These are phyloP conservation scores for Mellivora capensis DNA, from an alignment of 2,113 vertebrate genomes.

Conservation along the genomic window DNA sequence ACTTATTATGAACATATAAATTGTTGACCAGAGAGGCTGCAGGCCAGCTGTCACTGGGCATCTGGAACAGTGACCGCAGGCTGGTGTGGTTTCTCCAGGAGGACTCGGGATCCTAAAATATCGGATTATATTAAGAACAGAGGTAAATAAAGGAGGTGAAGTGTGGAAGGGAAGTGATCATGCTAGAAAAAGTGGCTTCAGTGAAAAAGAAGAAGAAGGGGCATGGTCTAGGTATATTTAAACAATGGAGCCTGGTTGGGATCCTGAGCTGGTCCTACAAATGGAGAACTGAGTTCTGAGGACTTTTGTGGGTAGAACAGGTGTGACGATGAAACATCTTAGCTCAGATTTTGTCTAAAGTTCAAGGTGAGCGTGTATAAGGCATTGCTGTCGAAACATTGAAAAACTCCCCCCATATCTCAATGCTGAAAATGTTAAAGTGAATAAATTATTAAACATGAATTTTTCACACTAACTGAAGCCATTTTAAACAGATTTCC, in stretches of 20 bases:
- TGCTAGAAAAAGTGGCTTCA: neutral
- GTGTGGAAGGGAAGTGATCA: neutral
- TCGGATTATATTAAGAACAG: neutral
- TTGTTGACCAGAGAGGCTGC: neutral
- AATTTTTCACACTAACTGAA: neutral
- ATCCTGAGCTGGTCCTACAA: neutral
- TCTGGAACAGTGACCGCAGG: neutral
- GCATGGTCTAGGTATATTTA: neutral
- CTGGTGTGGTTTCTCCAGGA: neutral
- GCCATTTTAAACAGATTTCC: constrained; percentile 10
- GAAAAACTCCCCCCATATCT: neutral
- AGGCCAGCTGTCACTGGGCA: no score
- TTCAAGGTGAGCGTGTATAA: neutral
- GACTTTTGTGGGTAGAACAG: neutral
- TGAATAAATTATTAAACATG: constrained; percentile 55
- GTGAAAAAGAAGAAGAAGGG: neutral
- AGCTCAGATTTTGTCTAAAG: neutral
- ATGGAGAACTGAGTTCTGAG: neutral
- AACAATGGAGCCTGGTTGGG: neutral
- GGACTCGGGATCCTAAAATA: neutral
- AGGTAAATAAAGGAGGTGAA: neutral
- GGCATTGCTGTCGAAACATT: neutral
- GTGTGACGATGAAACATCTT: no score
- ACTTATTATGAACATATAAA: neutral
- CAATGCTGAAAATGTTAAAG: neutral